These are phyloP conservation scores for Erythrocebus patas DNA, from an alignment of 2,113 vertebrate genomes.

Conservation along the genomic window DNA sequence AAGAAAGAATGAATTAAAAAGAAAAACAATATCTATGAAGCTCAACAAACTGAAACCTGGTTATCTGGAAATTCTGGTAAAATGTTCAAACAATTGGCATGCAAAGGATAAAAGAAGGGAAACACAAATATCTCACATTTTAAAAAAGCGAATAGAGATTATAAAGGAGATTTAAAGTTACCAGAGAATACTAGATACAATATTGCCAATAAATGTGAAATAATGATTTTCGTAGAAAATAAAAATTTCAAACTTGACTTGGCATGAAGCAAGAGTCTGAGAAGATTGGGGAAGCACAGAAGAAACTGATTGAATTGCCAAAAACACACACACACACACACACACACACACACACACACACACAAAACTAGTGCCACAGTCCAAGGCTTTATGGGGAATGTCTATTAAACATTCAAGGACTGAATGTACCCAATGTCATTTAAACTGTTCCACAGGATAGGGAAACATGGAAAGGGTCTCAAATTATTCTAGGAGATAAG, in stretches of 20 bases:
- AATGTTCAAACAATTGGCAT: background rate
- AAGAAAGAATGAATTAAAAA: conserved; percentile 19
- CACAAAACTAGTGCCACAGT: background rate
- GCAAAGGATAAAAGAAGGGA: background rate
- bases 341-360: too few species aligned
- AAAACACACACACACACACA: background rate
- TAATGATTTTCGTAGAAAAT: conserved; percentile 27
- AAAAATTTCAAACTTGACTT: background rate
- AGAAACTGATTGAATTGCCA: background rate
- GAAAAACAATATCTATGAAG: background rate
- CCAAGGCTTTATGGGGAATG: background rate
- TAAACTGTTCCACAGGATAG: background rate
- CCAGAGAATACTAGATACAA: background rate
- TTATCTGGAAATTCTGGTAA: conserved; percentile 36
- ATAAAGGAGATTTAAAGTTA: background rate
- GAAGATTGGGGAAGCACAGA: background rate
- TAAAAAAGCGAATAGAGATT: background rate
- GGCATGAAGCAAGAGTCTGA: background rate
- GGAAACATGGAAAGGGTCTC: background rate
- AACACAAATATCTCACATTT: background rate
- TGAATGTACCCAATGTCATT: background rate
- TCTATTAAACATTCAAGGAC: background rate
- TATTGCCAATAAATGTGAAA: background rate
- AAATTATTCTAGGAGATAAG: background rate
- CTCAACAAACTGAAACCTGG: conserved; percentile 7